phyloP scores from a whole-genome alignment of 2,888 invertebrate species.

The Cabera pusaria region DNA sequence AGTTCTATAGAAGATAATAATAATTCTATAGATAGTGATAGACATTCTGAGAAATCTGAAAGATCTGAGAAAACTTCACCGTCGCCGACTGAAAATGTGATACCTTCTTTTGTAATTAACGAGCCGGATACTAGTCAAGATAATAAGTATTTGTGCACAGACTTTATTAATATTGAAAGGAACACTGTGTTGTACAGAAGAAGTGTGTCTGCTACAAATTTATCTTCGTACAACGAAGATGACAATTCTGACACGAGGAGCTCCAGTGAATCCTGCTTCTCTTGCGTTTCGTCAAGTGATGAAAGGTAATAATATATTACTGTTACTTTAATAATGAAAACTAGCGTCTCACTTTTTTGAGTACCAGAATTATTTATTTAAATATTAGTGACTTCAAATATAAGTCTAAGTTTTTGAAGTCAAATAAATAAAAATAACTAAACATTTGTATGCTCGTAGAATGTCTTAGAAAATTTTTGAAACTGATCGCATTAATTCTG shows the following conservation, averaged over 20 bases:
- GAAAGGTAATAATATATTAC: conserved; percentile 54
- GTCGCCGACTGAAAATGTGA: conserved; percentile 29
- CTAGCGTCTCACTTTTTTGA: no score
- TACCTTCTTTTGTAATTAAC: conserved; percentile 64
- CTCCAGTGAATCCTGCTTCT: conserved; percentile 63
- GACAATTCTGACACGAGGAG: conserved; percentile 41
- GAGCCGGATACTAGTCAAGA: conserved; percentile 46
- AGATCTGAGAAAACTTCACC: no score
- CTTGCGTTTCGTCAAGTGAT: conserved; percentile 60
- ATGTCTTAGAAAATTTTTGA: no score
- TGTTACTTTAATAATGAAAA: no score
- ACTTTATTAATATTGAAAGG: conserved; percentile 62
- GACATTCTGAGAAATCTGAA: conserved; percentile 22
- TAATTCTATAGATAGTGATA: conserved; percentile 29
- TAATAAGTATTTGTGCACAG: conserved; percentile 50
- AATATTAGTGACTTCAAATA: no score
- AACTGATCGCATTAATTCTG: no score
- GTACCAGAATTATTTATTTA: no score
- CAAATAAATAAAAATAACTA: no score
- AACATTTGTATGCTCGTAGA: no score
- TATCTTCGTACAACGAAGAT: conserved; percentile 52
- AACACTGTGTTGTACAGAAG: conserved; percentile 53
- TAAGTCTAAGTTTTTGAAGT: no score
- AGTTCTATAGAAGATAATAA: conserved; percentile 54
- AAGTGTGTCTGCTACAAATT: conserved; percentile 59